Evolutionary conservation across 2,888 invertebrate genomes (phyloP).

Genomic region (Listrodromus nycthemerus): DNA sequence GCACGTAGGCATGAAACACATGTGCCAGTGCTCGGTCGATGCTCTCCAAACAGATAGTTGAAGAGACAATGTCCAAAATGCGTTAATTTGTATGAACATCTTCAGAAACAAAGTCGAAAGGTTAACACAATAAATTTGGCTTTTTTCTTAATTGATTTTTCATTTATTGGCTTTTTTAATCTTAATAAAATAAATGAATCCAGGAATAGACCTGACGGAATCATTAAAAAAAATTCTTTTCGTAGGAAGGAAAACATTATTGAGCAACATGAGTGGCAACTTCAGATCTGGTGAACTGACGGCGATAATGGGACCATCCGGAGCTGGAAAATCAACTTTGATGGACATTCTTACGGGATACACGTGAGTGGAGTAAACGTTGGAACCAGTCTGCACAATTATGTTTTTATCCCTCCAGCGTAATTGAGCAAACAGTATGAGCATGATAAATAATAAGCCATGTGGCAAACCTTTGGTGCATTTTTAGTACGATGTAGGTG

Average conservation of each 20-base stretch:
- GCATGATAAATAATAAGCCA: background rate
- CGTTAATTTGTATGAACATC: background rate
- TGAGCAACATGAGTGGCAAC: constrained; percentile 87
- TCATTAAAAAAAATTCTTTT: constrained; percentile 69
- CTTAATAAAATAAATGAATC: background rate
- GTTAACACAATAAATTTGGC: background rate
- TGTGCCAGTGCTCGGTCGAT: background rate
- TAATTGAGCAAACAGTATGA: background rate
- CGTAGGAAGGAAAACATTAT: constrained; percentile 83
- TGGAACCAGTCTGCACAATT: background rate
- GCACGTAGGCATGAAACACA: background rate
- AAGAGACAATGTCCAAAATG: background rate
- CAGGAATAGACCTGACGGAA: background rate
- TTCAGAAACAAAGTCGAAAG: background rate
- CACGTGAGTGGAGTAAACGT: constrained; percentile 87
- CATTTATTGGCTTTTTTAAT: background rate
- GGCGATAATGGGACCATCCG: constrained; percentile 95
- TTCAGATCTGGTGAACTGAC: constrained; percentile 91
- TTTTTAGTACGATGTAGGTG: constrained; percentile 14
- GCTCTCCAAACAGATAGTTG: background rate
- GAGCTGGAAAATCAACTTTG: constrained; percentile 94
- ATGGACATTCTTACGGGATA: constrained; percentile 96
- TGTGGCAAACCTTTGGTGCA: background rate
- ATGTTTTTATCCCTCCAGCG: background rate
- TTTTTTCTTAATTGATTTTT: background rate